Evolutionary conservation across 2,888 invertebrate genomes (phyloP), one percentile per base, ranked within the genome.

Genomic region (Notodonta dromedarius): DNA sequence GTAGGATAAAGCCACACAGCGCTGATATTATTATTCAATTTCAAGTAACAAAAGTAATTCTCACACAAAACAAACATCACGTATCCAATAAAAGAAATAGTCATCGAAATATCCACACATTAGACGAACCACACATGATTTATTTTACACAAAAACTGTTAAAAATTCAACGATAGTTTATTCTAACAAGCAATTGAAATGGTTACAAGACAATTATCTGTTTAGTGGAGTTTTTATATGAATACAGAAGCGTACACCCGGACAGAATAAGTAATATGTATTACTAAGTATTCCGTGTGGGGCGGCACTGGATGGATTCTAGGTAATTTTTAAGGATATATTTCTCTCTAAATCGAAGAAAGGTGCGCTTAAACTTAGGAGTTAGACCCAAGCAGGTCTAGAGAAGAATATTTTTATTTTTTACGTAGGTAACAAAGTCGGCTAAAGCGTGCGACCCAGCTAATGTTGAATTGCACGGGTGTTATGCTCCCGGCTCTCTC

Each of bases 181-280:
- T 63, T 58, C 50, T 51, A 67, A 69, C 40, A 62, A 66, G 59
- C 51, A 51, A 69, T 66, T 60, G 51, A 59, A 70, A 64, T 58
- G 3, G 59, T 60, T 64, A 69, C 67, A 67, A 6, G 58, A 64
- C 67, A 50, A 67, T 70, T 67, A 70, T 60, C 67, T 58, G 58
- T 69, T 66, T 67, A 51, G 50, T 35, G 14, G 55, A 60, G 54
- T 58, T 54, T 61, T 66, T 61, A 61, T 64, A 60, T 70, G 67
- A 69, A 69, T 69, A 70, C 51, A 42, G 42, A 44, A 44, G 16
- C 42, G 13, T 14, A 40, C 3, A 13, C 24, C 24, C 44, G 44
- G 44, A 44, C 7, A 44, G 56, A 56, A 56, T 56, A 11, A 24
- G 9, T 12, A 42, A 39, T 8, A 40, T 55, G 7, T 55, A 8